Percentiles rank a stretch among this genome's conserved stretches.
Conservation (phyloP, 2,888 invertebrate species). For the Heliconius cydno region DNA sequence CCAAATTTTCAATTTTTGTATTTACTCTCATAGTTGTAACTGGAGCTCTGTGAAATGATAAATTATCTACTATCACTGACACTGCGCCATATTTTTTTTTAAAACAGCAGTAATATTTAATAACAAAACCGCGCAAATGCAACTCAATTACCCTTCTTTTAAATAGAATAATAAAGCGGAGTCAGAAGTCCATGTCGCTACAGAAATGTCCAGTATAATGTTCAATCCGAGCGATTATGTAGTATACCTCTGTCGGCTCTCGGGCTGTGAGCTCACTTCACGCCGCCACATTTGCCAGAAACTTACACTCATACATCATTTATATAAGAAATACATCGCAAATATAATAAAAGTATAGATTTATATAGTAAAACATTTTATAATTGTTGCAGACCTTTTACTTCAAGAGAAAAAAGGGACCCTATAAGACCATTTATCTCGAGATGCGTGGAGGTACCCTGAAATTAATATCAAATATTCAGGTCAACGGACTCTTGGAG, state of each 20-base stretch:
- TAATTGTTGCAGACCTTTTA: too few relatives aligned
- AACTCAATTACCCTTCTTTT: not conserved
- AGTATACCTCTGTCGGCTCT: too few relatives aligned
- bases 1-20: too few relatives aligned
- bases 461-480: too few relatives aligned
- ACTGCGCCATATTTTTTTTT: not conserved
- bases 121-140: not conserved
- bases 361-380: too few relatives aligned
- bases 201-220: constrained; percentile 1
- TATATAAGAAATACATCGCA: not conserved
- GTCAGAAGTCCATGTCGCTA: constrained; percentile 6
- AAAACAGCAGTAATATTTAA: not conserved
- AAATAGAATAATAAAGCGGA: constrained; percentile 9
- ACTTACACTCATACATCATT: not conserved
- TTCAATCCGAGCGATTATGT: not conserved
- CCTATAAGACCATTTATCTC: too few relatives aligned
- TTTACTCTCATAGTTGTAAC: too few relatives aligned
- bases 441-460: too few relatives aligned
- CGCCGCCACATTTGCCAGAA: not conserved
- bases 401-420: too few relatives aligned
- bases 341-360: not conserved
- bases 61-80: too few relatives aligned
- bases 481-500: too few relatives aligned
- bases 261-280: not conserved
- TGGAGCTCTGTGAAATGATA: too few relatives aligned